Base-by-base conservation (phyloP, 2,888 invertebrate genomes). In the Dicranocentrus wangi region DNA sequence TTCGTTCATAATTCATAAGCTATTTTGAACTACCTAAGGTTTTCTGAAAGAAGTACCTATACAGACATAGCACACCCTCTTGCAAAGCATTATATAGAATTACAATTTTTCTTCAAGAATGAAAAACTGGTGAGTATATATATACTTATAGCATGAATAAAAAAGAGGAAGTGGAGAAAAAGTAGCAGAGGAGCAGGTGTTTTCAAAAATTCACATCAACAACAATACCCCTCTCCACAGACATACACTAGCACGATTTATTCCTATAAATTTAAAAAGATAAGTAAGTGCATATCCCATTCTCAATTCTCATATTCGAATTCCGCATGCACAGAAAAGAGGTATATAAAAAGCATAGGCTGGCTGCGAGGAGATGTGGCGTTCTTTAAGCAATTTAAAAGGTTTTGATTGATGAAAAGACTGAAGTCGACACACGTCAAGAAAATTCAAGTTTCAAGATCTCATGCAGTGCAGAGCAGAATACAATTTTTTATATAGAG, bases 161-260 rank as follows among this genome's bases (percentile, higher is more conserved):
- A 51, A 51, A 19, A 51, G 51, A 51, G 51, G 51, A 51, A 51
- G 51, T 51, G 51, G 51, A 51, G 8, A 8, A 51, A 19, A 47
- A 39, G 39, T n/a, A n/a, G n/a, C n/a, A n/a, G n/a, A n/a, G n/a
- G 65, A 73, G 65, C 73, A 73, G 73, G 73, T 73, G 73, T 73
- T 73, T 73, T 65, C 39, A 47, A 47, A 32, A 72, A 60, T 71
- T 60, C 17, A 61, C 39, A 28, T 28, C 7, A 28, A n/a, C 61
- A 32, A 17, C 61, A 23, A 19, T 39, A 32, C 15, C 10, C n/a
- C 28, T 60, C 25, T 17, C n/a, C 15, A 55, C 51, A 7, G 15
- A 5, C n/a, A 10, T 51, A 51, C n/a, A 51, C 51, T n/a, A 55
- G 13, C 55, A 55, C 21, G 10, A 55, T 19, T 55, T 21, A 55